Base-by-base conservation (phyloP, 2,113 vertebrate species). In the Phycodurus eques region DNA sequence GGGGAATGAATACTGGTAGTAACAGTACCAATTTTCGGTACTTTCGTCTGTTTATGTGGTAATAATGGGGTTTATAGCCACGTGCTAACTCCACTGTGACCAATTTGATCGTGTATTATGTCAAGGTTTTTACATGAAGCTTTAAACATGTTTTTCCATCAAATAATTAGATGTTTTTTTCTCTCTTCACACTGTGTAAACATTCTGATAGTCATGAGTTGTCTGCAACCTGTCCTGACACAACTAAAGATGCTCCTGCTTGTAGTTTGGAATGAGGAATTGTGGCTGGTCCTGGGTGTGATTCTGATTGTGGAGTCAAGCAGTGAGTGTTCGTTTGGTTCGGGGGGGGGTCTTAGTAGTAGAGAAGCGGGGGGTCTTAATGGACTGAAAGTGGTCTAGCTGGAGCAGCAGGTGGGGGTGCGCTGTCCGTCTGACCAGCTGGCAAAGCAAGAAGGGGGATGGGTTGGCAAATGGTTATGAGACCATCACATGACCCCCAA, bases 391-490 rank as follows among this genome's bases (percentile, higher is more conserved):
- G 78, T 68, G 68, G 60, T 53, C 70, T 71, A 78, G 66, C 74
- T 67, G 17, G 42, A 42, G 49, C 70, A 75, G 71, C 80, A 80
- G 80, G 71, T 78, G 78, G 71, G 70, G 70, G 61, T 17, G 13
- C 2, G 70, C 14, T 54, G n/a, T 44, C 68, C 68, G 69, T 31
- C 43, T 20, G 13, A 72, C 67, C 15, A 66, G 54, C 63, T 76
- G 78, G 74, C 78, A 81, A 69, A 78, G 59, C 2, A 64, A 56
- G 67, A 53, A 47, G 80, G 66, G 73, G 77, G 73, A 65, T 77
- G 72, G 72, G 65, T 6, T 20, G 19, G 31, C 2, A 2, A n/a
- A 57, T 73, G 27, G 56, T 74, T 60, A 22, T 7, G 44, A 74
- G 64, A 61, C 73, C 3, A 60, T 43, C 65, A 75, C 60, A 82